Evolutionary conservation across 2,888 invertebrate species (phyloP).

Genomic region (Latrodectus hesperus): DNA sequence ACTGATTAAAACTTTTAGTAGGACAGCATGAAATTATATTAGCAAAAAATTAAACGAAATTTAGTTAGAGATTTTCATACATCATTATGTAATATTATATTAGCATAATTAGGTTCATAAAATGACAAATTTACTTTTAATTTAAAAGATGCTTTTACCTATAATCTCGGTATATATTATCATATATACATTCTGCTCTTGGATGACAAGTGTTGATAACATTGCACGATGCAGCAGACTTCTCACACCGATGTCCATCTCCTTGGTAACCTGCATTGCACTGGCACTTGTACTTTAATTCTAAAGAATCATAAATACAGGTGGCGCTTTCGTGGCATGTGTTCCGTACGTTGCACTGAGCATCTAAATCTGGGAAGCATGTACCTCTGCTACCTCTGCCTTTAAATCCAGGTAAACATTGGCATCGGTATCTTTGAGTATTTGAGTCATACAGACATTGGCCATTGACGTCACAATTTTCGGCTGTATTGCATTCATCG

Average conservation of each 20-base stretch:
- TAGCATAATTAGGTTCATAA: not conserved
- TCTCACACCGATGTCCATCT: conserved; percentile 74
- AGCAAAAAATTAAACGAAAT: too few relatives aligned
- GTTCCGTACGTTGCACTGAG: conserved; percentile 83
- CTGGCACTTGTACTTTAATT: conserved; percentile 75
- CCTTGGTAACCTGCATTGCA: conserved; percentile 76
- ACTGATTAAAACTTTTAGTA: too few relatives aligned
- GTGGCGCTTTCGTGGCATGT: conserved; percentile 89
- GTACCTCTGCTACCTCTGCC: conserved; percentile 74
- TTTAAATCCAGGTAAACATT: conserved; percentile 75
- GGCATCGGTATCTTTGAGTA: conserved; percentile 76
- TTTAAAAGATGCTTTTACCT: conserved; percentile 58
- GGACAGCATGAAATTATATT: too few relatives aligned
- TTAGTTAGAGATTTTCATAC: too few relatives aligned
- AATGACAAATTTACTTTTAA: not conserved
- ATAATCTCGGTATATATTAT: conserved; percentile 73
- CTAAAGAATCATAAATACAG: conserved; percentile 79
- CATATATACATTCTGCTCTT: conserved; percentile 78
- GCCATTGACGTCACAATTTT: conserved; percentile 72
- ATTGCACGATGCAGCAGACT: conserved; percentile 72
- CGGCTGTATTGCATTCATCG: conserved; percentile 63
- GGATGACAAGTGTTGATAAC: conserved; percentile 75
- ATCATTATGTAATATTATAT: too few relatives aligned
- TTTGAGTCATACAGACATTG: conserved; percentile 74
- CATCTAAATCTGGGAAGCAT: conserved; percentile 72